Evolutionary conservation across 2,113 vertebrate species (phyloP).

Genomic region (Vulpes ferrilata): DNA sequence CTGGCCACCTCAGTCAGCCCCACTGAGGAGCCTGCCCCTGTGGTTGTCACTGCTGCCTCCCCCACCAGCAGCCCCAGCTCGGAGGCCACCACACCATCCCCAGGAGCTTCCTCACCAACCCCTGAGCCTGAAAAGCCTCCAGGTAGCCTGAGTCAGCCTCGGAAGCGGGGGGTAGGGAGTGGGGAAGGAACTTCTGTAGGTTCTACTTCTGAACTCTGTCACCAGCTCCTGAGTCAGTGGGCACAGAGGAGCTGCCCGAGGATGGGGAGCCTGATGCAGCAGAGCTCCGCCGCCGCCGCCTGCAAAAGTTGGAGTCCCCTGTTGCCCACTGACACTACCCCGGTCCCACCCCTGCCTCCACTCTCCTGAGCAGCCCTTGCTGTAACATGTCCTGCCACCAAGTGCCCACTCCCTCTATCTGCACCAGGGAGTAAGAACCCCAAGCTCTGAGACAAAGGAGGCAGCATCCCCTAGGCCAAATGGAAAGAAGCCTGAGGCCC

Average conservation of each 20-base stretch:
- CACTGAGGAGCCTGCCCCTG: conserved; percentile 60
- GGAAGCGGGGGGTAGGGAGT: too few species aligned
- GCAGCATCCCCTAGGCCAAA: conserved; percentile 12
- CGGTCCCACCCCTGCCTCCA: background rate
- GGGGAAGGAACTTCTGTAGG: background rate
- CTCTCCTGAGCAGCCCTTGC: conserved; percentile 49
- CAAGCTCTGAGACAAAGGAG: conserved; percentile 59
- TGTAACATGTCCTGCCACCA: conserved; percentile 70
- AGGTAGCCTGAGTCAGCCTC: conserved; percentile 18
- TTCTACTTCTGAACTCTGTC: background rate
- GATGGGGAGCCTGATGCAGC: conserved; percentile 91
- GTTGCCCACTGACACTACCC: conserved; percentile 89
- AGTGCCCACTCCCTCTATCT: conserved; percentile 70
- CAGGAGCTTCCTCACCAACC: conserved; percentile 24
- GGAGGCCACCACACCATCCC: conserved; percentile 56
- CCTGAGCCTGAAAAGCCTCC: conserved; percentile 72
- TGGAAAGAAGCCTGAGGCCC: conserved; percentile 9
- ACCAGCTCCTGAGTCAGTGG: background rate
- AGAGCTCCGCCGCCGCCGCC: conserved; percentile 93
- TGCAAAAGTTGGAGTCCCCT: conserved; percentile 92
- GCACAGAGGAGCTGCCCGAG: conserved; percentile 68
- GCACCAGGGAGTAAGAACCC: conserved; percentile 68
- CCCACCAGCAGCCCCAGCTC: conserved; percentile 66
- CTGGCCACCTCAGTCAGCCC: conserved; percentile 55
- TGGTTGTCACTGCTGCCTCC: conserved; percentile 25